Percentiles rank a stretch among this genome's conserved stretches.
phyloP scores from a whole-genome alignment of 2,113 vertebrate genomes.

The Chaetura pelagica region DNA sequence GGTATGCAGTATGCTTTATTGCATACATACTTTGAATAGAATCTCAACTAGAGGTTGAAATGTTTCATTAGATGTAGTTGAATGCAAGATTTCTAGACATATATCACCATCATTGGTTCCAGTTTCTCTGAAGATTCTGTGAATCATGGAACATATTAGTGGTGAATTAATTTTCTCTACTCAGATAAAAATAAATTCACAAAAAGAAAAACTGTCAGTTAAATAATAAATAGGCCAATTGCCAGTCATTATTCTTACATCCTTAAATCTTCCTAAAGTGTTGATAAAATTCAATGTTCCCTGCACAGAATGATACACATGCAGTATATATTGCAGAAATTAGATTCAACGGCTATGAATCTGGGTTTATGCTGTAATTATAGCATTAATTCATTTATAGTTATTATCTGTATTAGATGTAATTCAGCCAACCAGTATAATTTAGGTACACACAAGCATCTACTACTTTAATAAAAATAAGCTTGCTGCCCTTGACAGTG shows the following conservation, averaged over 20 bases:
- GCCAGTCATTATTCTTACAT: not conserved
- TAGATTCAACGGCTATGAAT: not conserved
- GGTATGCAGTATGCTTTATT: not conserved
- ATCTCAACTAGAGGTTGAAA: not conserved
- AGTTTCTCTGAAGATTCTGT: not conserved
- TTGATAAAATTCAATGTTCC: slow-evolving; percentile 9
- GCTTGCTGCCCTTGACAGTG: not conserved
- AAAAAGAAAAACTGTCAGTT: not conserved
- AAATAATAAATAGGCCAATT: slow-evolving; percentile 28
- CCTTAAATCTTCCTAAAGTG: not conserved
- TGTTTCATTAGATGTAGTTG: not conserved
- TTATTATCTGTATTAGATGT: not conserved
- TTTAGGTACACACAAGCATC: not conserved
- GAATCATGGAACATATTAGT: not conserved
- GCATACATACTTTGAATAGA: not conserved
- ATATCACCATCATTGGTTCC: not conserved
- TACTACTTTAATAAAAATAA: not conserved
- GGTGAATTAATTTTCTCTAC: not conserved
- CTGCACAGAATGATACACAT: not conserved
- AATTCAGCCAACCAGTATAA: not conserved
- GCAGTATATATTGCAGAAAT: not conserved
- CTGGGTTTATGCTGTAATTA: not conserved
- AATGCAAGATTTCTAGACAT: not conserved
- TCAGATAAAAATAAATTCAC: not conserved
- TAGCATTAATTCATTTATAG: not conserved